Percentiles rank a stretch among this genome's conserved stretches.
These are phyloP conservation scores for Bibio marci DNA, from an alignment of 2,888 invertebrate genomes.

Conservation along the genomic window DNA sequence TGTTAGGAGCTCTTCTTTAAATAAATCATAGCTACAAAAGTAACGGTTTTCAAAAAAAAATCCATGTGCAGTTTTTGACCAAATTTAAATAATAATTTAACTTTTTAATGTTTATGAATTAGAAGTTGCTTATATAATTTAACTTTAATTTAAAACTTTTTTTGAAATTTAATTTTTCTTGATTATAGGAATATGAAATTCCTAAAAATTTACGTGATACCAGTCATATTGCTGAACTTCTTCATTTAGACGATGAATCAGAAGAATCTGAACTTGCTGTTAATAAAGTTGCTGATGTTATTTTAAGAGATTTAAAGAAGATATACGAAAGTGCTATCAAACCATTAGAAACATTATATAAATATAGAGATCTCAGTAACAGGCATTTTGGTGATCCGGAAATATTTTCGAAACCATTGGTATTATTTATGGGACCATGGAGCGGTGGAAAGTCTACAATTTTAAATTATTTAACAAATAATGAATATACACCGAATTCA, in stretches of 20 bases:
- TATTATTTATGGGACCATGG: slow-evolving; percentile 92
- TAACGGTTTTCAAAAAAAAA: no score
- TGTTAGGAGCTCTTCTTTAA: no score
- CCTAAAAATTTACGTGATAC: slow-evolving; percentile 62
- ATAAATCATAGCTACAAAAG: no score
- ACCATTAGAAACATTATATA: slow-evolving; percentile 78
- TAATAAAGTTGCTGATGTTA: slow-evolving; percentile 55
- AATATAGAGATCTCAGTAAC: slow-evolving; percentile 81
- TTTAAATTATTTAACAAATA: slow-evolving; percentile 78
- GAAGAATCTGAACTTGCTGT: slow-evolving; percentile 51
- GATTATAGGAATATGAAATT: slow-evolving; percentile 44
- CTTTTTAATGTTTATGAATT: no score
- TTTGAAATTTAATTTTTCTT: slow-evolving; percentile 1
- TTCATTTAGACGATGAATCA: slow-evolving; percentile 62
- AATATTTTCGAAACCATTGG: slow-evolving; percentile 83
- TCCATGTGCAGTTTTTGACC: no score
- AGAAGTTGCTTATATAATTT: not conserved
- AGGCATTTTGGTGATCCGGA: slow-evolving; percentile 86
- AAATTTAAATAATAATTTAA: no score
- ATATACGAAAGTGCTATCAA: slow-evolving; percentile 76
- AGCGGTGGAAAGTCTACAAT: slow-evolving; percentile 91
- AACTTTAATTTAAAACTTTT: not conserved
- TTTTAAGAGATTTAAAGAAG: slow-evolving; percentile 69
- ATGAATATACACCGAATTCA: slow-evolving; percentile 68
- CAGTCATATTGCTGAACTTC: slow-evolving; percentile 60